Base-by-base conservation (phyloP, 2,888 invertebrate species). In the Andrena camellia region DNA sequence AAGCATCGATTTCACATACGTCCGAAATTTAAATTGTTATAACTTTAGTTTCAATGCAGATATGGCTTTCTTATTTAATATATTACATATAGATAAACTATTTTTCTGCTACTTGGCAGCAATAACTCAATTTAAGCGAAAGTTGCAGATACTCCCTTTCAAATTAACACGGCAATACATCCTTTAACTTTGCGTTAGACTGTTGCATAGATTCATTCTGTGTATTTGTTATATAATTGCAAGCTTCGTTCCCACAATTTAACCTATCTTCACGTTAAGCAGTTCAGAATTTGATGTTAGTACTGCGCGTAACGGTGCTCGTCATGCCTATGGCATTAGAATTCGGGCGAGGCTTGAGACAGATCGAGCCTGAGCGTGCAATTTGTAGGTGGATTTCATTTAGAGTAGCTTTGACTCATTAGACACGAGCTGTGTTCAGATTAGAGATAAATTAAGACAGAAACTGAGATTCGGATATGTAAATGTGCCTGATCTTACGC, bases 361-460 rank as follows among this genome's bases (percentile, higher is more conserved):
- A 42, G 29, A 42, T 54, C 5, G 3, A 10, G 50, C 7, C 31
- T 13, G 60, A 35, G 50, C 1, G 13, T 3, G 26, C 23, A 59
- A 2, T 2, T 48, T 31, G 23, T 42, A 33, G 31, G 33, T 59
- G 29, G 69, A 70, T 76, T 48, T 42, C 31, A 73, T 64, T 35
- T 42, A 23, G 73, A 42, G n/a, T 33, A 29, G 6, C 26, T 63
- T 60, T 42, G 29, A 63, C 33, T 69, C 57, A 35, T 63, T 79
- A 29, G 35, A 68, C 33, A 42, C 48, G 2, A 23, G 17, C 4
- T 23, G 35, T 5, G 10, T 50, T 52, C 62, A 20, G 67, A 69
- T 69, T 69, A 69, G 69, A 26, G 31, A 29, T 71, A 23, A 54
- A 57, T 62, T 63, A 48, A 63, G 59, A 78, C 23, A 0, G 62